phyloP scores from a whole-genome alignment of 2,797 vertebrate genomes.

The Smutsia temminckii region DNA sequence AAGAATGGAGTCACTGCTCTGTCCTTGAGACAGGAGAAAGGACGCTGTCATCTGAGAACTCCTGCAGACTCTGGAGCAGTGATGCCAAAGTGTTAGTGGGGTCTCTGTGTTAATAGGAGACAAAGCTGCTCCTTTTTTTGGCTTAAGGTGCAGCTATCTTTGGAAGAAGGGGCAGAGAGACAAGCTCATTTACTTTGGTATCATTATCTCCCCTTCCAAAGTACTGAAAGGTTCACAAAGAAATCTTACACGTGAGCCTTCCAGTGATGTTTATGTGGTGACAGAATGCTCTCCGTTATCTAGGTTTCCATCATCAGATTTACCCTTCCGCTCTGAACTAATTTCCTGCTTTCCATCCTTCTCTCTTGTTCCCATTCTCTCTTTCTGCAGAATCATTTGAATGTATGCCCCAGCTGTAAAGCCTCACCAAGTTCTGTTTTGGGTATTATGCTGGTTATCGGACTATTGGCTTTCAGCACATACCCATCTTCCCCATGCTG shows the following conservation, averaged over 20 bases:
- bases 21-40: neutral
- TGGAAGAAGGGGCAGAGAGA: neutral
- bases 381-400: neutral
- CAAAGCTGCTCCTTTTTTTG: neutral
- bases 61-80: neutral
- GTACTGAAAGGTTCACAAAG: neutral
- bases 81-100: neutral
- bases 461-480: neutral
- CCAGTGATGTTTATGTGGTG: neutral
- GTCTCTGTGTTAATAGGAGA: neutral
- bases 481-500: neutral
- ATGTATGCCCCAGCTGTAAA: neutral
- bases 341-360: neutral
- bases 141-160: neutral
- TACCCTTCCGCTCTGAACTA: neutral
- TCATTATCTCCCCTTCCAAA: neutral
- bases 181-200: neutral
- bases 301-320: neutral
- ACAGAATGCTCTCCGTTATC: neutral
- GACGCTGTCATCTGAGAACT: neutral
- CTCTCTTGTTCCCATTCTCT: neutral
- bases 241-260: neutral
- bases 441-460: neutral
- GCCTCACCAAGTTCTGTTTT: neutral
- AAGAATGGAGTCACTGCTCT: neutral